Percentiles rank a stretch among this genome's conserved stretches.
Evolutionary conservation across 1,140 invertebrate genomes (phyloP).

Genomic region (Galleria mellonella): DNA sequence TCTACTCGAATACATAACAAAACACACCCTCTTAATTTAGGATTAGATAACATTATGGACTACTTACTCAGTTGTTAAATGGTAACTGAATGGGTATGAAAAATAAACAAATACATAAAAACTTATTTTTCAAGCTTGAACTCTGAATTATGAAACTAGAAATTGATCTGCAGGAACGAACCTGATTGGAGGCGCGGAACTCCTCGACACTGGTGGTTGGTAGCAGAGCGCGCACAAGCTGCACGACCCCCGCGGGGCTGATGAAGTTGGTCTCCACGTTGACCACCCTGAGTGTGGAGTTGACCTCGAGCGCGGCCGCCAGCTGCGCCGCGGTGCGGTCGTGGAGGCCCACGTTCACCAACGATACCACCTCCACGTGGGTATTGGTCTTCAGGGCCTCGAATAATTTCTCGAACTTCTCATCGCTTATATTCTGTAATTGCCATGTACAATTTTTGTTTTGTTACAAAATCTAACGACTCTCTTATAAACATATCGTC

Average conservation of each 20-base stretch:
- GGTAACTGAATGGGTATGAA: too few species aligned
- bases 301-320: conserved; percentile 89
- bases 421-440: conserved; percentile 95
- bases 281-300: conserved; percentile 90
- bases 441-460: neutral
- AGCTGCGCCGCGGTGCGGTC: conserved; percentile 90
- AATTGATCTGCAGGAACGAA: too few species aligned
- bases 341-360: conserved; percentile 95
- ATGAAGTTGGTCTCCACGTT: conserved; percentile 99
- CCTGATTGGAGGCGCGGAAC: conserved; percentile 97
- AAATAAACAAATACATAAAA: too few species aligned
- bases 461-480: neutral
- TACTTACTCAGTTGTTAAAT: too few species aligned
- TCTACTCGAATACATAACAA: too few species aligned
- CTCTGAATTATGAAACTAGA: too few species aligned
- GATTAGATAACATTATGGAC: too few species aligned
- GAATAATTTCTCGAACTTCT: conserved; percentile 94
- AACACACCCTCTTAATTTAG: too few species aligned
- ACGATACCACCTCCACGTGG: conserved; percentile 90
- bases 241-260: conserved; percentile 87
- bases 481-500: too few species aligned
- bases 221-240: conserved; percentile 89
- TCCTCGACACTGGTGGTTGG: conserved; percentile 92
- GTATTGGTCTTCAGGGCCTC: conserved; percentile 92
- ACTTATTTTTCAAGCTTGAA: too few species aligned